A percentile compares a stretch with the other conserved stretches of the same genome.
These are phyloP conservation scores for Sylvietta virens DNA, from an alignment of 2,113 vertebrate genomes.

Conservation along the genomic window DNA sequence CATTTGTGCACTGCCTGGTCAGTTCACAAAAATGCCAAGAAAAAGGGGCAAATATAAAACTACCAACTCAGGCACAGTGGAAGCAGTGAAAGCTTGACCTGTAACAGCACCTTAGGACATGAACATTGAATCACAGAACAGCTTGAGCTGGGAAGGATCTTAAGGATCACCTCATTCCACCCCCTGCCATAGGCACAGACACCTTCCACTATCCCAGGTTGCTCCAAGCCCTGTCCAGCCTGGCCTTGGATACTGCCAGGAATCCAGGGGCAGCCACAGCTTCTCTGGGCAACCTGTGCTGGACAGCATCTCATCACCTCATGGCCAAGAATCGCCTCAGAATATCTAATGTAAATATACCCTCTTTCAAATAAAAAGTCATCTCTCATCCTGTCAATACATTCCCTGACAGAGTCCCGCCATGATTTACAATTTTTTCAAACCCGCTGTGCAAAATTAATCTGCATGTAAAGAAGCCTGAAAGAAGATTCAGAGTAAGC, in stretches of 20 bases:
- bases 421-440: neutral
- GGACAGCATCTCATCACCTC: neutral
- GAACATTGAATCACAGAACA: rapidly evolving
- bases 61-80: neutral
- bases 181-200: neutral
- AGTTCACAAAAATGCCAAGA: neutral
- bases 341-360: neutral
- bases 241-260: neutral
- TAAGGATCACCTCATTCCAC: neutral
- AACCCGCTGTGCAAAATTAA: neutral
- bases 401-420: rapidly evolving
- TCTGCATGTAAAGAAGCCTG: neutral
- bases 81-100: neutral
- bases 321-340: neutral
- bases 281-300: neutral
- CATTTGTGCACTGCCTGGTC: neutral
- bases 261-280: neutral
- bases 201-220: neutral
- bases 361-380: neutral
- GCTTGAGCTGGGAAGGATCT: neutral
- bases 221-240: neutral
- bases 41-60: neutral
- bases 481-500: neutral
- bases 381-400: rapidly evolving
- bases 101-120: neutral